These are phyloP conservation scores for Tachycineta bicolor DNA, from an alignment of 2,113 vertebrate genomes.

Conservation along the genomic window DNA sequence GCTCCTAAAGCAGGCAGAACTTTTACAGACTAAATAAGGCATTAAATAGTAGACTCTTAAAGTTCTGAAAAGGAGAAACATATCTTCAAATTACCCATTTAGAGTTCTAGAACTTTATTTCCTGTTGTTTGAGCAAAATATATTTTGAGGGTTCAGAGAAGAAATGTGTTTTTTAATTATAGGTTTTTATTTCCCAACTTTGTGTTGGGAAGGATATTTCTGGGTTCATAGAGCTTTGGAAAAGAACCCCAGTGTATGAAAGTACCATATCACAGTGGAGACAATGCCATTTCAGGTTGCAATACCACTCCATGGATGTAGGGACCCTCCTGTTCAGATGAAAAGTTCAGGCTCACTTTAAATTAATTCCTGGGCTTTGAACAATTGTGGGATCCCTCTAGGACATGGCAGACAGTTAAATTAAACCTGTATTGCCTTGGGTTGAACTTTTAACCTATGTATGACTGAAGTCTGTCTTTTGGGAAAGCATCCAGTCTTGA, in stretches of 20 bases:
- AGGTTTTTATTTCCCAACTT: neutral
- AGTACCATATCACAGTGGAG: neutral
- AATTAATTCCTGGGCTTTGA: slow-evolving; percentile 23
- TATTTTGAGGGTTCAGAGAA: fast-evolving
- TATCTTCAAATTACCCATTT: slow-evolving; percentile 10
- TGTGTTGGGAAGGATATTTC: slow-evolving; percentile 15
- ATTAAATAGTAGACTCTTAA: slow-evolving; percentile 70
- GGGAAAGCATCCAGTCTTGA: slow-evolving; percentile 10
- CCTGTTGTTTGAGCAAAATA: slow-evolving; percentile 18
- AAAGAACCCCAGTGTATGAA: neutral
- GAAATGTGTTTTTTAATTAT: neutral
- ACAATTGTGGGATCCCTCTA: neutral
- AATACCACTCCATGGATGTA: neutral
- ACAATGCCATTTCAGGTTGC: neutral
- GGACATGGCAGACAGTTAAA: neutral
- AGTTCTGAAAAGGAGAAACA: slow-evolving; percentile 66
- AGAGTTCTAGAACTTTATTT: slow-evolving; percentile 33
- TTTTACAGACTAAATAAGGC: slow-evolving; percentile 73
- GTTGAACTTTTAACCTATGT: slow-evolving; percentile 39
- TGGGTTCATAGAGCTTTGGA: slow-evolving; percentile 23
- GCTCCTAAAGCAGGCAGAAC: slow-evolving; percentile 77
- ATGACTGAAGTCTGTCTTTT: slow-evolving; percentile 13
- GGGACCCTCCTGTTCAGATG: neutral
- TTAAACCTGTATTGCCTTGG: slow-evolving; percentile 1
- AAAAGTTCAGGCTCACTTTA: slow-evolving; percentile 7